Conservation (phyloP, 2,888 invertebrate genomes). For the Diploptera punctata region DNA sequence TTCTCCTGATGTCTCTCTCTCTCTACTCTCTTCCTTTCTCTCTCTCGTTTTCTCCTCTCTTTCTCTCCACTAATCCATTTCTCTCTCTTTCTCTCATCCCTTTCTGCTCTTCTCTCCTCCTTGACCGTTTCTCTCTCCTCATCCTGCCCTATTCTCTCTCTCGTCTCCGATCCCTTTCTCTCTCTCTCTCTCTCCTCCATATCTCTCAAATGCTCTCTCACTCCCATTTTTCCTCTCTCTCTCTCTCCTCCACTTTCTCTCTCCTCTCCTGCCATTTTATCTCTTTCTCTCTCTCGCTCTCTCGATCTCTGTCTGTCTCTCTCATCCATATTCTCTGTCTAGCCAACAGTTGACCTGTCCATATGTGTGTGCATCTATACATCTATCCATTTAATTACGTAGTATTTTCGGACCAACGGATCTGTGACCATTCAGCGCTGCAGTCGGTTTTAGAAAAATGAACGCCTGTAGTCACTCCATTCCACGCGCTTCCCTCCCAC, state of each 20-base stretch:
- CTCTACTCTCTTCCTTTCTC: no score
- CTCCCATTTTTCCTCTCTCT: not conserved
- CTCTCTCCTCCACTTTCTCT: not conserved
- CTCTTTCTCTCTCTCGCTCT: not conserved
- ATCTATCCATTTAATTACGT: no score
- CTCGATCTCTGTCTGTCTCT: not conserved
- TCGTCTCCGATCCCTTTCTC: not conserved
- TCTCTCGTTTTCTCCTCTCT: not conserved
- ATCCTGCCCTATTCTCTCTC: not conserved
- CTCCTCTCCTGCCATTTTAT: not conserved
- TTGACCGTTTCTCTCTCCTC: not conserved
- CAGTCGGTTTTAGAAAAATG: no score
- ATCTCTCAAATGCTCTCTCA: not conserved
- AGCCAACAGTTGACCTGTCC: no score
- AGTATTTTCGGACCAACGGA: no score
- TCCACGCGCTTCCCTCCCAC: no score
- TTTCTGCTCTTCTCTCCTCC: not conserved
- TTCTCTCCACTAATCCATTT: not conserved
- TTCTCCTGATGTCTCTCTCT: not conserved
- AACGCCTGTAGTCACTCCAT: no score
- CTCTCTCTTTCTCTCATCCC: not conserved
- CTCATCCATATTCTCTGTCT: no score
- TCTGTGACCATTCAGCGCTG: no score
- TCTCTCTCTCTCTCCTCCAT: not conserved
- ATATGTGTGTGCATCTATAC: no score